phyloP scores from a whole-genome alignment of 2,888 invertebrate genomes.

The Nomada lathburiana region DNA sequence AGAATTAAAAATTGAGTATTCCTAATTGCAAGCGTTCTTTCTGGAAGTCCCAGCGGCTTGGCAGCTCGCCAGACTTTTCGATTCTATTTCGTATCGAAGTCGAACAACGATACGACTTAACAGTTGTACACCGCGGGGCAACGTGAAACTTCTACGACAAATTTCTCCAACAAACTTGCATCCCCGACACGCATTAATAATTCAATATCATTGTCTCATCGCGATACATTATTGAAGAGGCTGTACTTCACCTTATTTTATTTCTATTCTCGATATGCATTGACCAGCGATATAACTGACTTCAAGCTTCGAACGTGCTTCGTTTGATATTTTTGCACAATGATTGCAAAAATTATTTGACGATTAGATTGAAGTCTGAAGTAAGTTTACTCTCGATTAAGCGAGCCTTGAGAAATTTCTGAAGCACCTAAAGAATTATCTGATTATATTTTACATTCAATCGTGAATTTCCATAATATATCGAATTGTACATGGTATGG shows the following conservation, averaged over 20 bases:
- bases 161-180: constrained; percentile 11
- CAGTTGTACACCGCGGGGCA: neutral
- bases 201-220: constrained; percentile 28
- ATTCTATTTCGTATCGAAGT: constrained; percentile 15
- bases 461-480: too few relatives aligned
- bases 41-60: neutral
- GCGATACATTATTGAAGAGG: neutral
- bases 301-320: constrained; percentile 2
- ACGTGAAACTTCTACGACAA: constrained; percentile 10
- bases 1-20: too few relatives aligned
- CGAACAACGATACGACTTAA: constrained; percentile 7
- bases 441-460: too few relatives aligned
- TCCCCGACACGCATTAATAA: constrained; percentile 24
- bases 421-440: too few relatives aligned
- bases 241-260: neutral
- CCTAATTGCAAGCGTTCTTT: constrained; percentile 17
- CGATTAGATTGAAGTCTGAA: too few relatives aligned
- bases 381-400: too few relatives aligned
- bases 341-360: too few relatives aligned
- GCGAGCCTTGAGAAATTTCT: too few relatives aligned
- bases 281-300: neutral
- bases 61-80: constrained; percentile 27
- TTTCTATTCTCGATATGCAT: neutral
- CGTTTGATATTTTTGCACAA: neutral
- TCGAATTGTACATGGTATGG: too few relatives aligned